Conservation (phyloP, 2,797 vertebrate genomes). For the Holocentrus rufus region DNA sequence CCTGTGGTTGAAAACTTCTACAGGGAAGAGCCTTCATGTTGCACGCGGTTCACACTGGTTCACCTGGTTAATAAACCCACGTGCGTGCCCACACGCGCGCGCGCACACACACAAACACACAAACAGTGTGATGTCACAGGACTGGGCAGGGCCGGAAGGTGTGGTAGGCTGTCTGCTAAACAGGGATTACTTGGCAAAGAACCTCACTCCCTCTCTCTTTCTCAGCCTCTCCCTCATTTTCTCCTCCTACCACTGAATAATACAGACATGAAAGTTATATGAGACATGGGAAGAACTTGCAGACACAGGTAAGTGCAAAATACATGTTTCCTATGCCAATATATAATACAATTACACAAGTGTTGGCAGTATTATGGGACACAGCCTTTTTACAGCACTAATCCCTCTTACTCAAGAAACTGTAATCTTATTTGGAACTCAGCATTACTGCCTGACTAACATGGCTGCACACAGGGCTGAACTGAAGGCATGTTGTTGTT, state of each 20-base stretch:
- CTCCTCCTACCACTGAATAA: slow-evolving; percentile 9
- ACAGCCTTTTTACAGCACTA: slow-evolving; percentile 53
- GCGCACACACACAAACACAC: slow-evolving; percentile 46
- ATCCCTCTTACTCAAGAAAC: slow-evolving; percentile 63
- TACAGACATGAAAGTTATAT: slow-evolving; percentile 21
- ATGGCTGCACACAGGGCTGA: slow-evolving; percentile 29
- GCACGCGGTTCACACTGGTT: not conserved
- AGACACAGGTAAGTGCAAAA: slow-evolving; percentile 55
- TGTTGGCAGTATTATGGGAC: slow-evolving; percentile 3
- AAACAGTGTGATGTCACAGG: slow-evolving; percentile 73
- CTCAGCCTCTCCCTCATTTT: slow-evolving; percentile 6
- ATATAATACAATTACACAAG: not conserved
- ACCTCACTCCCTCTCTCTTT: slow-evolving; percentile 16
- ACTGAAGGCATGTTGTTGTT: not conserved
- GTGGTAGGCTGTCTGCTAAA: slow-evolving; percentile 60
- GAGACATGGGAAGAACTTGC: slow-evolving; percentile 49
- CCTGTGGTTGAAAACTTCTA: not conserved
- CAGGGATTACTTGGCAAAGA: slow-evolving; percentile 70
- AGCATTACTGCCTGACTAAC: slow-evolving; percentile 51
- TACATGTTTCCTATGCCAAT: not conserved
- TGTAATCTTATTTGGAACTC: slow-evolving; percentile 69
- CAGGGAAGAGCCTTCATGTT: not conserved
- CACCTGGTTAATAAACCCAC: slow-evolving; percentile 9
- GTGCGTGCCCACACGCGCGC: slow-evolving; percentile 5
- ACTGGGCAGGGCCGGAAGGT: slow-evolving; percentile 74